These are phyloP conservation scores for Torymus tubicola DNA, from an alignment of 2,888 invertebrate genomes.

Conservation along the genomic window DNA sequence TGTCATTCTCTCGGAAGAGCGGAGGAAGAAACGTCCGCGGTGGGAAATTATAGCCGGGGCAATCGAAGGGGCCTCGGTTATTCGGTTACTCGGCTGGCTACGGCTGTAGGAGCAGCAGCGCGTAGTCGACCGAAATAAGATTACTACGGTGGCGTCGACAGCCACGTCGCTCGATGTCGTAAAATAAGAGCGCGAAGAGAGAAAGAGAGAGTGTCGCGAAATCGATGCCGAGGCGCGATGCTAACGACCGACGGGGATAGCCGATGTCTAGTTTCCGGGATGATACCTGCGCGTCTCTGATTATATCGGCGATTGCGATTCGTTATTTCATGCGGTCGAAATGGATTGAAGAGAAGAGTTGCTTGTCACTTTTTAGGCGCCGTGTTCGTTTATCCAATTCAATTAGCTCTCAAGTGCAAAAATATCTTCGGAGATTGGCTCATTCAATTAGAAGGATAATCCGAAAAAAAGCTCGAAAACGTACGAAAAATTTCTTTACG, in stretches of 20 bases:
- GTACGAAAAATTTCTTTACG: too few relatives aligned
- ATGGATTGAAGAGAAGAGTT: too few relatives aligned
- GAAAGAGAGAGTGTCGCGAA: background rate
- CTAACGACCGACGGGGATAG: background rate
- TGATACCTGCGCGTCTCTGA: too few relatives aligned
- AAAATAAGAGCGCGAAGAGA: constrained; percentile 24
- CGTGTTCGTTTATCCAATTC: too few relatives aligned
- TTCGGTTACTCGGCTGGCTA: constrained; percentile 38
- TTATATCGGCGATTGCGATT: too few relatives aligned
- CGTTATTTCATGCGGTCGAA: too few relatives aligned
- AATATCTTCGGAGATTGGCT: too few relatives aligned
- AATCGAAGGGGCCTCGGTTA: constrained; percentile 40
- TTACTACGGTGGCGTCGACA: constrained; percentile 22
- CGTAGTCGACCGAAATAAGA: constrained; percentile 48
- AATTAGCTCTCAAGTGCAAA: too few relatives aligned
- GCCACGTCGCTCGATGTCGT: background rate
- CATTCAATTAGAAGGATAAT: too few relatives aligned
- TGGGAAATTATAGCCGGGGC: constrained; percentile 45
- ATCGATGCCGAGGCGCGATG: constrained; percentile 19
- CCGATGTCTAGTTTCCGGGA: too few relatives aligned
- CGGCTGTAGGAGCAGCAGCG: background rate
- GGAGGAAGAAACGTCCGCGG: constrained; percentile 13
- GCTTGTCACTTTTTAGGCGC: too few relatives aligned
- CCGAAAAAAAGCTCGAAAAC: too few relatives aligned
- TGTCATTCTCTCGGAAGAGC: background rate